These are phyloP conservation scores for Diorhabda carinulata DNA, from an alignment of 1,140 invertebrate species.

Conservation along the genomic window DNA sequence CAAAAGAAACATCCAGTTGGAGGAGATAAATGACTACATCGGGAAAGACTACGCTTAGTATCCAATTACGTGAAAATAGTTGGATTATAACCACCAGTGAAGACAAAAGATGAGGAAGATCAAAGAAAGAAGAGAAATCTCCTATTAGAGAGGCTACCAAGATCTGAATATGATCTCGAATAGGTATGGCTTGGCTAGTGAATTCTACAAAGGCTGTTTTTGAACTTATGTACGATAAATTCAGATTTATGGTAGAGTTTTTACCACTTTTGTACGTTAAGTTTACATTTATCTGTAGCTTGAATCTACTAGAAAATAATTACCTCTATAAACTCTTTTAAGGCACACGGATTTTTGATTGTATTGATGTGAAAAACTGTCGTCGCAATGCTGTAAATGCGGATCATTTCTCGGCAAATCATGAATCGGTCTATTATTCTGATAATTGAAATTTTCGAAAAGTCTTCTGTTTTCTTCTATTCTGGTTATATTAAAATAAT, in stretches of 20 bases:
- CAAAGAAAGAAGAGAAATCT: no score
- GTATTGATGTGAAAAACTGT: conserved; percentile 43
- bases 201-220: no score
- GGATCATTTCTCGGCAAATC: conserved; percentile 17
- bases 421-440: conserved; percentile 23
- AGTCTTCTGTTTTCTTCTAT: conserved; percentile 58
- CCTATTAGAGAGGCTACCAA: no score
- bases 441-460: conserved; percentile 37
- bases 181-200: no score
- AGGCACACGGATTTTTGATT: conserved; percentile 32
- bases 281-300: not conserved
- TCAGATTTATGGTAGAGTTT: not conserved
- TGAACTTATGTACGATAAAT: no score
- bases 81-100: no score
- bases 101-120: no score
- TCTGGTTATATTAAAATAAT: conserved; percentile 64
- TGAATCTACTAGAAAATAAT: conserved; percentile 1
- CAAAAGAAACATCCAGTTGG: no score
- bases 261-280: not conserved
- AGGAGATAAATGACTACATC: no score
- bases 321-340: conserved; percentile 30
- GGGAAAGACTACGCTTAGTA: no score
- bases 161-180: no score
- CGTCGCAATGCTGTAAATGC: conserved; percentile 23
- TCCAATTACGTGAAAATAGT: no score